Conservation (phyloP, 2,797 vertebrate species). For the Mycteria americana region DNA sequence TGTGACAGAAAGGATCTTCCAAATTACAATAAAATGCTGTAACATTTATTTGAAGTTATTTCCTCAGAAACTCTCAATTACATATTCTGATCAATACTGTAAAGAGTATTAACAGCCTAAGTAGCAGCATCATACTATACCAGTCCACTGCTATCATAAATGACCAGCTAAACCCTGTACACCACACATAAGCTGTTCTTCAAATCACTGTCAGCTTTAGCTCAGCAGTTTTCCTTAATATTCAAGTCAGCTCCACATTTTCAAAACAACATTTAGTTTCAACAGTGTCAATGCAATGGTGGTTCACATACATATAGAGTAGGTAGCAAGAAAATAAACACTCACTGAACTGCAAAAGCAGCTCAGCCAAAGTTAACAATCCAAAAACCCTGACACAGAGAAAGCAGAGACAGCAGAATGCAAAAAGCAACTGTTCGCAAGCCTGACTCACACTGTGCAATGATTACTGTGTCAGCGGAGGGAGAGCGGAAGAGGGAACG, state of each 20-base stretch:
- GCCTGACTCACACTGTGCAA: neutral
- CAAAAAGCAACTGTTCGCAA: neutral
- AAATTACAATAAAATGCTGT: neutral
- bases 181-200: neutral
- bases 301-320: neutral
- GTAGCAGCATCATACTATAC: neutral
- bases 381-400: neutral
- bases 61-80: neutral
- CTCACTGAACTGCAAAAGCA: conserved; percentile 24
- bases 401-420: neutral
- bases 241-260: conserved; percentile 27
- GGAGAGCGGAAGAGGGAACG: neutral
- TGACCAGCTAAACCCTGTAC: neutral
- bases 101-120: neutral
- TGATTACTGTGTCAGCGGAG: neutral
- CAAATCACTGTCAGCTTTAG: neutral
- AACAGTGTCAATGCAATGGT: neutral
- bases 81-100: neutral
- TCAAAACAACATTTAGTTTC: conserved; percentile 32
- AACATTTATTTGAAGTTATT: neutral
- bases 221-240: neutral
- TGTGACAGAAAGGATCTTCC: neutral
- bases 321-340: conserved; percentile 3
- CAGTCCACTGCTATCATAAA: neutral
- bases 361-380: conserved; percentile 25